Evolutionary conservation across 1,140 invertebrate genomes (phyloP).

Genomic region (Rhagoletis pomonella): DNA sequence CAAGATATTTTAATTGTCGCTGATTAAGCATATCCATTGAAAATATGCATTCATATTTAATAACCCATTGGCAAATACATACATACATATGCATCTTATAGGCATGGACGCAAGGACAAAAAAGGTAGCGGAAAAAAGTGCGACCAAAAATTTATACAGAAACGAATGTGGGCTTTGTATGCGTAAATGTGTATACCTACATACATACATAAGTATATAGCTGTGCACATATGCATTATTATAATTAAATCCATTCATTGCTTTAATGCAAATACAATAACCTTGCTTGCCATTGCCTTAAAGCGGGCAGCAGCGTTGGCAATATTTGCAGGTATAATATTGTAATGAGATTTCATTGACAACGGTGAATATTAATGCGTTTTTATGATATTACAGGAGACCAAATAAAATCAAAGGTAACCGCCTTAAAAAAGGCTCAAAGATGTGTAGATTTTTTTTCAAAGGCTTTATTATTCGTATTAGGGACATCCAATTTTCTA

Average conservation of each 20-base stretch:
- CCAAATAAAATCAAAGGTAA: too few relatives aligned
- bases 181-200: not conserved
- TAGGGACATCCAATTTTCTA: too few relatives aligned
- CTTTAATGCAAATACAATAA: not conserved
- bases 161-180: too few relatives aligned
- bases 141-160: not conserved
- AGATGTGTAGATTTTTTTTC: too few relatives aligned
- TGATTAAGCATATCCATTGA: conserved; percentile 39
- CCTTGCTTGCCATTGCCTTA: not conserved
- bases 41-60: not conserved
- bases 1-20: conserved; percentile 34
- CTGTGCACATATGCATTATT: not conserved
- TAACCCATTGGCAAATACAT: not conserved
- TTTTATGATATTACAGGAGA: not conserved
- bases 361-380: conserved; percentile 29
- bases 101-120: not conserved
- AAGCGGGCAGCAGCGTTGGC: not conserved
- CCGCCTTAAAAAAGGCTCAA: too few relatives aligned
- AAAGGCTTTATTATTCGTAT: too few relatives aligned
- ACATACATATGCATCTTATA: not conserved
- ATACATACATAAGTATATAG: not conserved
- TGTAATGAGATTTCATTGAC: conserved; percentile 43
- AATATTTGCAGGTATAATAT: conserved; percentile 5
- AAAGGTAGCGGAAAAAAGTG: not conserved
- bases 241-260: not conserved